A percentile compares a stretch with the other conserved stretches of the same genome.
phyloP scores from a whole-genome alignment of 2,797 vertebrate species.

The Garrulus glandarius region DNA sequence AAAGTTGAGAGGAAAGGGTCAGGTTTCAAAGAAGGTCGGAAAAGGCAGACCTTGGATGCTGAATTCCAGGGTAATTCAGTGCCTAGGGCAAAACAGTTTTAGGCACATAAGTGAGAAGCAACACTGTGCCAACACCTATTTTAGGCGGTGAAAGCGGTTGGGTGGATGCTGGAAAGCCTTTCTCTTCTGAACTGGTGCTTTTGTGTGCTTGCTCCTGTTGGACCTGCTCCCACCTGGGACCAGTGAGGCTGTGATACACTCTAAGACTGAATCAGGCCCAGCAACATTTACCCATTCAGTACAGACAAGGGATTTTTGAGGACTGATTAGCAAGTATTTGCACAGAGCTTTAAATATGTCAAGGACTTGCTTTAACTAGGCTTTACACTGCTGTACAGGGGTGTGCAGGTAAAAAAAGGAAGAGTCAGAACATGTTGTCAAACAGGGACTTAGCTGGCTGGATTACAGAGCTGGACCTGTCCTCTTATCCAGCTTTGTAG shows the following conservation, averaged over 20 bases:
- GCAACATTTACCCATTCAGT: neutral
- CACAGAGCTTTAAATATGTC: neutral
- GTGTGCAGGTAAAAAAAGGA: neutral
- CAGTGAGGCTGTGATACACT: neutral
- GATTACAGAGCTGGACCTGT: neutral
- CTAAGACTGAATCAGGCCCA: neutral
- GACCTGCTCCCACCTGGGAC: neutral
- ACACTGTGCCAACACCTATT: neutral
- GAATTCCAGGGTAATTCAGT: neutral
- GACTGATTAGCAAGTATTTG: constrained; percentile 52
- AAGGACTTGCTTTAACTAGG: neutral
- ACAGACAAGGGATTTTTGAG: constrained; percentile 9
- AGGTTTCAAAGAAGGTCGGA: neutral
- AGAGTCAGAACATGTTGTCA: neutral
- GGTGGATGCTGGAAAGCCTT: neutral
- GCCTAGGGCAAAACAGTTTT: neutral
- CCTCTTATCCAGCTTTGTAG: neutral
- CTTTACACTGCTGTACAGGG: neutral
- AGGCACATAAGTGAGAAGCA: neutral
- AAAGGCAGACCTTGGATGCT: neutral
- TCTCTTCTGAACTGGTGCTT: neutral
- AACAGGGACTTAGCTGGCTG: neutral
- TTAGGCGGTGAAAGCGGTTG: neutral
- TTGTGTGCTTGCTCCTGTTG: neutral
- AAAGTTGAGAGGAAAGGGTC: neutral